A percentile compares a stretch with the other conserved stretches of the same genome.
Evolutionary conservation across 2,113 vertebrate species (phyloP).

Genomic region (Polypterus bichir): DNA sequence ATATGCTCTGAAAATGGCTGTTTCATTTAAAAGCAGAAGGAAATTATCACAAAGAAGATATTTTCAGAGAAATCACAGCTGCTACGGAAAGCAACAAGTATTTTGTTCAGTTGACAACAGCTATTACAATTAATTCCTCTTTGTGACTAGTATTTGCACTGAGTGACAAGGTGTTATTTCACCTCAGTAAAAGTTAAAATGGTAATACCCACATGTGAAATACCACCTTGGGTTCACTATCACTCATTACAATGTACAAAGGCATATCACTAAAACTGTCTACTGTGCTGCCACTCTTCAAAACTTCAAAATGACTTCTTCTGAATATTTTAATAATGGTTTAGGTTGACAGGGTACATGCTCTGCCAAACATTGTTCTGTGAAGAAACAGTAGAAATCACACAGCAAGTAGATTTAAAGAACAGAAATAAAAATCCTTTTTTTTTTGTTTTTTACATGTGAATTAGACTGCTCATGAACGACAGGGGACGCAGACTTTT

Average conservation of each 20-base stretch:
- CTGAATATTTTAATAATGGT: conserved; percentile 37
- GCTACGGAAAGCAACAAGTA: conserved; percentile 79
- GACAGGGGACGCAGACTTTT: too few relatives aligned
- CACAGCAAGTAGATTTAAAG: too few relatives aligned
- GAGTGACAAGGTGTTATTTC: conserved; percentile 90
- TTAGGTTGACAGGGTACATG: neutral
- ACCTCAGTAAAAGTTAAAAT: conserved; percentile 72
- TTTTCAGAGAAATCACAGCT: conserved; percentile 53
- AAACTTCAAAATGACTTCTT: conserved; percentile 16
- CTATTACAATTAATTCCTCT: conserved; percentile 86
- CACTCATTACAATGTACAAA: conserved; percentile 43
- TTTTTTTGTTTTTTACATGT: too few relatives aligned
- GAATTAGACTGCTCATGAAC: too few relatives aligned
- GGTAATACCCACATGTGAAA: conserved; percentile 67
- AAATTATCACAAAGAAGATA: conserved; percentile 44
- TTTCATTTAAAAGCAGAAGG: conserved; percentile 21
- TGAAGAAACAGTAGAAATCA: neutral
- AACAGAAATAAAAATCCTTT: too few relatives aligned
- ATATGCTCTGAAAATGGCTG: neutral
- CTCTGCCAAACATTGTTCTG: neutral
- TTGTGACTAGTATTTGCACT: conserved; percentile 75
- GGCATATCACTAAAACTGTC: conserved; percentile 32
- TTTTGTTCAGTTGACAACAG: conserved; percentile 73
- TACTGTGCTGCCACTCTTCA: conserved; percentile 21
- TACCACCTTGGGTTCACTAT: conserved; percentile 53